Evolutionary conservation across 2,888 invertebrate species (phyloP).

Genomic region (Melieria picta): DNA sequence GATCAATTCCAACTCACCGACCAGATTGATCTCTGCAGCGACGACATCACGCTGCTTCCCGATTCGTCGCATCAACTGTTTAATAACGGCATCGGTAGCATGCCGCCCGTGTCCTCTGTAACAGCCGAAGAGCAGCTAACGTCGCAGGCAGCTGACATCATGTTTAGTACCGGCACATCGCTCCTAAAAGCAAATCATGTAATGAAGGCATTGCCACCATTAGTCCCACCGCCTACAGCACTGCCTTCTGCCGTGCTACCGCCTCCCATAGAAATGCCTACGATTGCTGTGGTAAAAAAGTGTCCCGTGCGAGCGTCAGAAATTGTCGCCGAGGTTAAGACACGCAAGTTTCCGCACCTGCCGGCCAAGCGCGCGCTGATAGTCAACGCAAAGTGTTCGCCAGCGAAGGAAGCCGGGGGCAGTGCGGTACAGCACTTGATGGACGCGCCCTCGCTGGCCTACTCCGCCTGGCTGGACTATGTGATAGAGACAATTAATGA

Average conservation of each 20-base stretch:
- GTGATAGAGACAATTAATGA: slow-evolving; percentile 82
- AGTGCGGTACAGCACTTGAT: slow-evolving; percentile 34
- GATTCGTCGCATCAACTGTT: slow-evolving; percentile 45
- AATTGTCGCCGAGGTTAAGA: slow-evolving; percentile 50
- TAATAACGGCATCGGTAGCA: slow-evolving; percentile 49
- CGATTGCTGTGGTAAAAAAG: slow-evolving; percentile 54
- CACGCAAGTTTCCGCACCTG: slow-evolving; percentile 50
- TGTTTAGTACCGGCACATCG: slow-evolving; percentile 17
- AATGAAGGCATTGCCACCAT: neutral
- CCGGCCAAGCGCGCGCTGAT: slow-evolving; percentile 54
- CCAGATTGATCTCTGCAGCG: slow-evolving; percentile 60
- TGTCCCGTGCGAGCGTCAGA: slow-evolving; percentile 48
- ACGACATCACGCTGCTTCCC: slow-evolving; percentile 53
- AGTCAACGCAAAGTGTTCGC: slow-evolving; percentile 40
- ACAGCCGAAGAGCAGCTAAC: neutral
- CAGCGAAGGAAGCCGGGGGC: slow-evolving; percentile 3
- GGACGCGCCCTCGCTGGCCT: slow-evolving; percentile 62
- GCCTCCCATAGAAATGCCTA: slow-evolving; percentile 50
- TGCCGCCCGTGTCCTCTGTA: neutral
- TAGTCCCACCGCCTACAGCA: slow-evolving; percentile 34
- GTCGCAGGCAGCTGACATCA: neutral
- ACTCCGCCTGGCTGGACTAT: slow-evolving; percentile 78
- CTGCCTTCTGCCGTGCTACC: slow-evolving; percentile 33
- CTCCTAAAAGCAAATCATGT: slow-evolving; percentile 25
- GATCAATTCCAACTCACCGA: slow-evolving; percentile 62